Evolutionary conservation across 2,888 invertebrate species (phyloP), one percentile per base, ranked within the genome.

Genomic region (Fissipunctia ypsillon): DNA sequence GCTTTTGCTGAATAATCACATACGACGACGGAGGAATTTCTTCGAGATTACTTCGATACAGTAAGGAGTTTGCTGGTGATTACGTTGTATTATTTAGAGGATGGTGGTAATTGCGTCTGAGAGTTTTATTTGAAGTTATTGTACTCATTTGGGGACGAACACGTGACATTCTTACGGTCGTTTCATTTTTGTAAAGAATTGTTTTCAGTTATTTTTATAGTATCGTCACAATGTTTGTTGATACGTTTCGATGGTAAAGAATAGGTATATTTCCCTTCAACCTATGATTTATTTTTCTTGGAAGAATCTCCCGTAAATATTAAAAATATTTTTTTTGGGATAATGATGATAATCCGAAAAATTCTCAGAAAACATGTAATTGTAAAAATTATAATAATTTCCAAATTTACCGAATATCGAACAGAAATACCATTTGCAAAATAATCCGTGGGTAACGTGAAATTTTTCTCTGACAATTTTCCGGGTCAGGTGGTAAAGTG

Each of bases 1-100:
- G 82, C 87, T 80, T 84, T 86, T 83, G 76, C 88, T 73, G 80
- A 80, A 80, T 86, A 85, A 86, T 86, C 87, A 83, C 85, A 87
- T 80, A 71, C 72, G 76, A 74, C 65, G 75, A 64, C 25, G 76
- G 31, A 75, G 74, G 79, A 79, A 85, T 85, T 85, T 85, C 80
- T 81, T 81, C 67, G 73, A 76, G 87, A 85, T 85, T 87, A 83
- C 81, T 78, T 81, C 67, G 78, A 81, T 76, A 81, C 71, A 59
- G 68, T 70, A 25, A 41, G 31, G 59, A 64, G 60, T 79, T 74
- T 31, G 22, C 38, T 61, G 22, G 73, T 79, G 56, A 73, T 81
- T 78, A 35, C 54, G 45, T 54, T 54, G 31, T 56, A n/a, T 70
- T 78, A 61, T 79, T 61, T 57, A 56, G 3, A 48, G 31, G 25